Conservation (phyloP, 2,888 invertebrate species). For the Germaria angustata region DNA sequence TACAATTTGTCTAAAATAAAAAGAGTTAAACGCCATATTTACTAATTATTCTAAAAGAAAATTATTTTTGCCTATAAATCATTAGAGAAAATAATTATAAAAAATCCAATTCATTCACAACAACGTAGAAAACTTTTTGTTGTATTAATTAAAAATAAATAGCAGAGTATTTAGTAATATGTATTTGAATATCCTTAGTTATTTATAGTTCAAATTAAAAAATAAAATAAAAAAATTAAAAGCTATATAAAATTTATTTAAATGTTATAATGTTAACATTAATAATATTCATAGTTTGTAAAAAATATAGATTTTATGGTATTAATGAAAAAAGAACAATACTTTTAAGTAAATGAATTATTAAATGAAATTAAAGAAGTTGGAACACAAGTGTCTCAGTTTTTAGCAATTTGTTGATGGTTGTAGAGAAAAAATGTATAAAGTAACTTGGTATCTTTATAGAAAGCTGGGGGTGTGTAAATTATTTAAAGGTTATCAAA, state of each 20-base stretch:
- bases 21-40: slow-evolving; percentile 72
- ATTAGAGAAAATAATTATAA: slow-evolving; percentile 18
- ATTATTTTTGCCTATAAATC: slow-evolving; percentile 18
- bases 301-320: slow-evolving; percentile 58
- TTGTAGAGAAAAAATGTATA: no score
- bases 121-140: slow-evolving; percentile 45
- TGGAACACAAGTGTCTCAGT: no score
- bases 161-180: slow-evolving; percentile 51
- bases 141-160: slow-evolving; percentile 37
- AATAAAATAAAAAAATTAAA: slow-evolving; percentile 15
- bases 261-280: slow-evolving; percentile 61
- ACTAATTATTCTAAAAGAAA: slow-evolving; percentile 47
- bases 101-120: slow-evolving; percentile 19
- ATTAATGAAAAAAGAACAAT: slow-evolving; percentile 31
- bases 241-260: slow-evolving; percentile 50
- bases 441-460: no score
- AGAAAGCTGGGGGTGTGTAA: no score
- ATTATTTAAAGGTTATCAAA: no score
- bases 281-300: slow-evolving; percentile 60
- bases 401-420: no score
- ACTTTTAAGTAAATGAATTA: slow-evolving; percentile 50
- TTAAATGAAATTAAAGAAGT: slow-evolving; percentile 44
- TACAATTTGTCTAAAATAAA: slow-evolving; percentile 72
- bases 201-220: slow-evolving; percentile 55
- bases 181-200: slow-evolving; percentile 44